These are phyloP conservation scores for Spatula versicolor DNA, from an alignment of 2,797 vertebrate species.

Conservation along the genomic window DNA sequence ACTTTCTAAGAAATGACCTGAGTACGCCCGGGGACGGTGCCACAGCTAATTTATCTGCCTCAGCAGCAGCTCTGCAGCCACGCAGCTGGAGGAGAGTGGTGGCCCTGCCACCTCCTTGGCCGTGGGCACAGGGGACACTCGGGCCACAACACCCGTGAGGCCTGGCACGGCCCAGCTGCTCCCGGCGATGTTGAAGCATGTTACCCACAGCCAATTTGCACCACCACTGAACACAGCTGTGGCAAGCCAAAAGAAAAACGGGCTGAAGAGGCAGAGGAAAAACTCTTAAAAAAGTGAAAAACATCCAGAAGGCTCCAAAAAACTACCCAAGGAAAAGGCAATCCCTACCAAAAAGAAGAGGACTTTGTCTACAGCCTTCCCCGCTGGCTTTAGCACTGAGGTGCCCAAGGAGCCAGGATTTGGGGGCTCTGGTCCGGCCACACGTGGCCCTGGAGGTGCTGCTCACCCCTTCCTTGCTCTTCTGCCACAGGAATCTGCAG, in stretches of 20 bases:
- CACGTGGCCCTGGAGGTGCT: neutral
- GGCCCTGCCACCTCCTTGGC: neutral
- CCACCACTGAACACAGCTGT: neutral
- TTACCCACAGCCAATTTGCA: neutral
- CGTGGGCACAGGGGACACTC: neutral
- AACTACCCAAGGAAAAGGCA: neutral
- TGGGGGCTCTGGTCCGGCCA: neutral
- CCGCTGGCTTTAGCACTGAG: neutral
- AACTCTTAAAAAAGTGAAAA: neutral
- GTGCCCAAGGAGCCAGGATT: neutral
- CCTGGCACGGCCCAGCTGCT: neutral
- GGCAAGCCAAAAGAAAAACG: rapidly evolving
- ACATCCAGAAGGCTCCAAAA: neutral
- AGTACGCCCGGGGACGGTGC: neutral
- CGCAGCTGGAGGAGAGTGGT: neutral
- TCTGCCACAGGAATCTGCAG: neutral
- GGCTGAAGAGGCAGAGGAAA: neutral
- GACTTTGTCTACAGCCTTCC: neutral
- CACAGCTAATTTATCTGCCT: neutral
- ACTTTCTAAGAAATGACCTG: neutral
- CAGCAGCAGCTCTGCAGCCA: neutral
- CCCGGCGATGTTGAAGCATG: rapidly evolving
- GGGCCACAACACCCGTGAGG: neutral
- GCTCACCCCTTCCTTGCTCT: neutral
- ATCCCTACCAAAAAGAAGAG: neutral